Percentiles rank a stretch among this genome's conserved stretches.
These are phyloP conservation scores for Pimephales promelas DNA, from an alignment of 2,113 vertebrate species.

Conservation along the genomic window DNA sequence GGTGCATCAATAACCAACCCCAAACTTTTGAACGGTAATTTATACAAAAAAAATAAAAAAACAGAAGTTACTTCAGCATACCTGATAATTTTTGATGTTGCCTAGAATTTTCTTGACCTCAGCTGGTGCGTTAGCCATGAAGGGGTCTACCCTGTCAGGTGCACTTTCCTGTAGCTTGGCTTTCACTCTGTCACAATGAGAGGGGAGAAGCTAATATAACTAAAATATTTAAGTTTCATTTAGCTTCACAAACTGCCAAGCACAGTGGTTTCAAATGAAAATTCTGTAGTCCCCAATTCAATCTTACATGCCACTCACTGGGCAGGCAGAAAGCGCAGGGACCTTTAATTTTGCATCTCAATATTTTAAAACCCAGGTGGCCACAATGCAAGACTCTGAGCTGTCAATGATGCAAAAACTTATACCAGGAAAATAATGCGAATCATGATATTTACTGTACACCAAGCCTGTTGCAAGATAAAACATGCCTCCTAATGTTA, in stretches of 20 bases:
- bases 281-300: constrained; percentile 70
- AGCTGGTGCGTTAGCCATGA: constrained; percentile 52
- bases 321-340: constrained; percentile 75
- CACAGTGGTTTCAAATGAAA: background rate
- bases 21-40: background rate
- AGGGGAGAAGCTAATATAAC: background rate
- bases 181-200: constrained; percentile 28
- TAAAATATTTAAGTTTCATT: background rate
- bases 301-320: constrained; percentile 62
- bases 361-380: constrained; percentile 63
- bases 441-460: background rate
- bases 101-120: constrained; percentile 61
- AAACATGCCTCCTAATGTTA: background rate
- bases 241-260: rapidly evolving
- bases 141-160: constrained; percentile 56
- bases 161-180: constrained; percentile 22
- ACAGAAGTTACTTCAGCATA: background rate
- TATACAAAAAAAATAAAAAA: background rate
- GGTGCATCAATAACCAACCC: too few species aligned
- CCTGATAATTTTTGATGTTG: constrained; percentile 60
- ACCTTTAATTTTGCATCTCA: constrained; percentile 71
- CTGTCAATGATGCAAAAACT: constrained; percentile 74
- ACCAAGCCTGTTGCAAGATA: background rate
- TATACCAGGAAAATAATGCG: background rate
- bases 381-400: constrained; percentile 67